Base-by-base conservation (phyloP, 1,140 invertebrate genomes). In the Idris sp. region DNA sequence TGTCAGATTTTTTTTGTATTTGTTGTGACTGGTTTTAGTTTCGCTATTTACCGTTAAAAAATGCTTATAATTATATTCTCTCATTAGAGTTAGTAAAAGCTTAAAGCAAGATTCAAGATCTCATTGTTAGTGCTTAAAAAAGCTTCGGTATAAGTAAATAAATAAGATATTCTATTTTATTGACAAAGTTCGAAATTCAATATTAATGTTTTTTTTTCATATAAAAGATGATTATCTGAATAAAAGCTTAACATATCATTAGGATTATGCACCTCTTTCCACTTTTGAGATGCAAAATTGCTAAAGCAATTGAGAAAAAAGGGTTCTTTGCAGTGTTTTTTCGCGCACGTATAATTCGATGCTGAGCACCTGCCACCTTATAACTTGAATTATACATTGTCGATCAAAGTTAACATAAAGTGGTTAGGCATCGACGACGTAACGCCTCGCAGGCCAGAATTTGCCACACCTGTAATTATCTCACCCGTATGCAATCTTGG, bases 301-400 rank as follows among this genome's bases (percentile, higher is more conserved):
- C 14, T 9, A 5, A 14, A 28, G 22, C 8, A 10, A 51, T 41
- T 8, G 28, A 6, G 25, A 28, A 33, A 64, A 46, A 56, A 48
- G 18, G 41, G 6, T 30, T 11, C 11, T 14, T 46, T 13, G 9
- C 11, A 41, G 46, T 51, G 19, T 44, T 35, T 58, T 59, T 68
- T 43, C 13, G 31, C 46, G 53, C 16, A 41, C 18, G 22, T 44
- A 40, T 61, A 71, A 71, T 56, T 71, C 56, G 26, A 18, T 36
- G 2, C 10, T 13, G 13, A 30, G 28, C 69, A 73, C 59, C 71
- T 65, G 61, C 71, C 46, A 54, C 18, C 71, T 59, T 53, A 61
- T 56, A 54, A 58, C 18, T 46, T 31, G 46, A 74, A 74, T 74
- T 74, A 65, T 65, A 61, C 54, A 74, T 59, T 54, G 71, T 58